phyloP scores from a whole-genome alignment of 2,113 vertebrate species.

The Strix aluco region DNA sequence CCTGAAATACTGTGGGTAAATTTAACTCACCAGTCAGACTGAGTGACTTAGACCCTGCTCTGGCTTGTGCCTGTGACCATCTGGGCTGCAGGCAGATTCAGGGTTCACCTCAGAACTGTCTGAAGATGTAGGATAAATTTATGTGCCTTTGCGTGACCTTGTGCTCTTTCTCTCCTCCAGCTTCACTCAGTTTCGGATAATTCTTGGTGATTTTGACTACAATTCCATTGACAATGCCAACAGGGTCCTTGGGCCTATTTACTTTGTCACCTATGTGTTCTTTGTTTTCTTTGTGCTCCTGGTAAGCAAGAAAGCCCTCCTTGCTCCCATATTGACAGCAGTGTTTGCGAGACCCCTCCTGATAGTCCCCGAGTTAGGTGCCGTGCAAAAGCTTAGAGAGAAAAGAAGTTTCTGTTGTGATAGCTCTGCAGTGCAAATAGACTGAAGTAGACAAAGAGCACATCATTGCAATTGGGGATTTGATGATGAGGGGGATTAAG shows the following conservation, averaged over 20 bases:
- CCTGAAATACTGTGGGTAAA: neutral
- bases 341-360: neutral
- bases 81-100: neutral
- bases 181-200: constrained; percentile 97
- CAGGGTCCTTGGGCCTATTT: constrained; percentile 92
- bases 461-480: neutral
- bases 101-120: neutral
- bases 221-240: constrained; percentile 92
- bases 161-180: constrained; percentile 65
- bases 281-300: constrained; percentile 98
- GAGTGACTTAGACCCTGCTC: neutral
- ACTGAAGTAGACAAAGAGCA: neutral
- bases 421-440: neutral
- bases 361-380: neutral
- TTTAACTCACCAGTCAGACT: neutral
- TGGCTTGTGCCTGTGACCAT: neutral
- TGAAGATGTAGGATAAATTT: neutral
- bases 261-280: constrained; percentile 97
- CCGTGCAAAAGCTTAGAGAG: neutral
- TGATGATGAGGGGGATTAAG: neutral
- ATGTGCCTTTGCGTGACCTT: neutral
- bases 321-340: neutral
- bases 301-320: constrained; percentile 76
- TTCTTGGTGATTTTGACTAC: constrained; percentile 96
- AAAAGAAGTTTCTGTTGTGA: neutral